Conservation (phyloP, 1,140 invertebrate species). For the Laupala kohalensis region DNA sequence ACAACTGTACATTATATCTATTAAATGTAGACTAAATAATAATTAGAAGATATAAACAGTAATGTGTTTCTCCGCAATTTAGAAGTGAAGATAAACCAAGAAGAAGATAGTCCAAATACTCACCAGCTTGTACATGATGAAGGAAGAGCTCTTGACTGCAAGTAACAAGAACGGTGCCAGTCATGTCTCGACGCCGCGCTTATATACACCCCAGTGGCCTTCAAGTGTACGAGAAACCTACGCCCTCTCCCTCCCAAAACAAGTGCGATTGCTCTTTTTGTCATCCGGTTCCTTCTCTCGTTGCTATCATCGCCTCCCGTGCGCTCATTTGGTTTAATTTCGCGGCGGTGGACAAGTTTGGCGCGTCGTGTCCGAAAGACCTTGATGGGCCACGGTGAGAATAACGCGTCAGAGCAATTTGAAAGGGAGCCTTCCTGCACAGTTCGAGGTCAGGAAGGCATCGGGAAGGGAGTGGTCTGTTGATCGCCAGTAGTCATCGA, state of each 20-base stretch:
- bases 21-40: too few relatives aligned
- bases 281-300: not conserved
- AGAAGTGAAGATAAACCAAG: too few relatives aligned
- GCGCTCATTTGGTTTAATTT: not conserved
- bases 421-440: too few relatives aligned
- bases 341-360: not conserved
- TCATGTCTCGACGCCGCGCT: not conserved
- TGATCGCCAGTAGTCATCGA: too few relatives aligned
- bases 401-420: too few relatives aligned
- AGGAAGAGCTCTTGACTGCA: not conserved
- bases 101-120: too few relatives aligned
- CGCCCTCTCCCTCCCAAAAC: not conserved
- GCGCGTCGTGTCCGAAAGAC: not conserved
- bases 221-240: not conserved
- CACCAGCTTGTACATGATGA: not conserved
- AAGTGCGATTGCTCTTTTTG: not conserved
- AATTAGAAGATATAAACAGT: too few relatives aligned
- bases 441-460: too few relatives aligned
- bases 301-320: too few relatives aligned
- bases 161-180: not conserved
- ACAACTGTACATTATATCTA: too few relatives aligned
- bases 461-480: too few relatives aligned
- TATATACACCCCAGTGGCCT: not conserved
- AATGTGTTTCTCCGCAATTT: too few relatives aligned
- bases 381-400: not conserved